These are phyloP conservation scores for Athripsodes cinereus DNA, from an alignment of 2,888 invertebrate species.

Conservation along the genomic window DNA sequence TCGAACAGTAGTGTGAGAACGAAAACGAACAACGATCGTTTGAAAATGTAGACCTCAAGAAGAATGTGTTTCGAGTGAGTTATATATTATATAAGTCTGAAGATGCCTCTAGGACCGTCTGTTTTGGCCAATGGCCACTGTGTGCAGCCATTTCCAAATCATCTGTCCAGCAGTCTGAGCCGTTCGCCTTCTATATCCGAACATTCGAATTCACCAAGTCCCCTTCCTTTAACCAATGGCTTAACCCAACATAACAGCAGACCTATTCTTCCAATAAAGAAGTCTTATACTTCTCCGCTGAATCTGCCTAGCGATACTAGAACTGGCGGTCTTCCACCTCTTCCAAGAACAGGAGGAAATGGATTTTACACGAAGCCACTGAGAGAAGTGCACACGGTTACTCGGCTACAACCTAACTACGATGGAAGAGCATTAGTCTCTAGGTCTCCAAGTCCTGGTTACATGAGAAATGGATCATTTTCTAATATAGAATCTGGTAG, in stretches of 20 bases:
- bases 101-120: slow-evolving; percentile 32
- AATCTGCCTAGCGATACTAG: slow-evolving; percentile 38
- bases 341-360: slow-evolving; percentile 36
- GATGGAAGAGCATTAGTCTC: slow-evolving; percentile 30
- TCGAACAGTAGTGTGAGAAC: neutral
- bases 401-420: slow-evolving; percentile 24
- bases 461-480: slow-evolving; percentile 40
- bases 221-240: slow-evolving; percentile 18
- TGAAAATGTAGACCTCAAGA: neutral
- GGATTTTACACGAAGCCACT: slow-evolving; percentile 43
- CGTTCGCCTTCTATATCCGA: slow-evolving; percentile 29
- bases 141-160: neutral
- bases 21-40: neutral
- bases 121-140: slow-evolving; percentile 27
- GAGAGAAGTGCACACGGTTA: slow-evolving; percentile 43
- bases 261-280: slow-evolving; percentile 43
- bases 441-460: slow-evolving; percentile 40
- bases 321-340: slow-evolving; percentile 32
- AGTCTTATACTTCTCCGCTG: slow-evolving; percentile 45
- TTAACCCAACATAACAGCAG: slow-evolving; percentile 22
- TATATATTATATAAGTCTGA: neutral
- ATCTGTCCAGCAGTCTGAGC: slow-evolving; percentile 17
- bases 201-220: slow-evolving; percentile 23
- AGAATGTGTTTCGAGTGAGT: neutral
- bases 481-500: slow-evolving; percentile 46